phyloP scores from a whole-genome alignment of 1,140 invertebrate species.

The Scaptodrosophila lebanonensis region DNA sequence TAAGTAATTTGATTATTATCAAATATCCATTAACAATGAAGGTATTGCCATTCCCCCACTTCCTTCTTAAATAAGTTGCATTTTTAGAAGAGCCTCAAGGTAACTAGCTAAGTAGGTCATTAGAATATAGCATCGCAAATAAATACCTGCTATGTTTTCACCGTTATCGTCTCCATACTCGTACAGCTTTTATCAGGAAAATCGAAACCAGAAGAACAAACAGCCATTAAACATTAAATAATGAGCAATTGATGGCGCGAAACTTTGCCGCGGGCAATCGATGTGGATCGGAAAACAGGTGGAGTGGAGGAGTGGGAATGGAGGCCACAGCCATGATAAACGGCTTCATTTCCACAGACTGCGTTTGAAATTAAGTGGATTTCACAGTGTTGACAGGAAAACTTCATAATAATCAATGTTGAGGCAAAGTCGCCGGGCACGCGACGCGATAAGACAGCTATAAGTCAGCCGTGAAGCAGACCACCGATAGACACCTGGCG shows the following conservation, averaged over 20 bases:
- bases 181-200: neutral
- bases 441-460: slow-evolving; percentile 46
- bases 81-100: too few species aligned
- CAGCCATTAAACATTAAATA: slow-evolving; percentile 29
- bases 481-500: slow-evolving; percentile 38
- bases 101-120: too few species aligned
- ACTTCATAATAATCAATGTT: slow-evolving; percentile 58
- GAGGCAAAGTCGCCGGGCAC: slow-evolving; percentile 23
- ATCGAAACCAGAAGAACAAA: slow-evolving; percentile 13
- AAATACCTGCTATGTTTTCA: too few species aligned
- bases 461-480: slow-evolving; percentile 30
- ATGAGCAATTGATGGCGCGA: slow-evolving; percentile 55
- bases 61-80: too few species aligned
- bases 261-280: slow-evolving; percentile 22
- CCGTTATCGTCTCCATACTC: too few species aligned
- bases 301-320: neutral
- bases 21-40: too few species aligned
- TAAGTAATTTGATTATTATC: too few species aligned
- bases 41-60: too few species aligned
- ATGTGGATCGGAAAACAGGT: neutral
- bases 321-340: too few species aligned
- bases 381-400: slow-evolving; percentile 35
- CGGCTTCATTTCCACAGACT: neutral
- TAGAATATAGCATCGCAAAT: too few species aligned
- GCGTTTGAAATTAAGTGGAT: slow-evolving; percentile 44